These are phyloP conservation scores for Pseudomyrmex sp. DNA, from an alignment of 1,140 invertebrate species.

Conservation along the genomic window DNA sequence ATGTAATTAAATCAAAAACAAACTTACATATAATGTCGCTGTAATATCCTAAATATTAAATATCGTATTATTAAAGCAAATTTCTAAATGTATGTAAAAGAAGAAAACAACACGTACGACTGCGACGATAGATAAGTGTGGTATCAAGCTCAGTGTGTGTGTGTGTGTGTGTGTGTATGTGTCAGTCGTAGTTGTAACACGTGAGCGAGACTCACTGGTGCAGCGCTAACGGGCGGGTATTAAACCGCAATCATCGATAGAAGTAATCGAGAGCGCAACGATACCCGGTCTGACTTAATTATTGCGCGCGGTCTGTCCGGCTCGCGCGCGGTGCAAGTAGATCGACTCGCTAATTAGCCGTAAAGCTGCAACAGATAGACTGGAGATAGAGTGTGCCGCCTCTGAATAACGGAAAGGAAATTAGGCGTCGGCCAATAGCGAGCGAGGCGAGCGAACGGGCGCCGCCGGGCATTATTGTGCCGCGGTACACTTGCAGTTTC, in stretches of 20 bases:
- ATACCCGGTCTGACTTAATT: constrained; percentile 70
- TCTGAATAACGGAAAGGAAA: constrained; percentile 72
- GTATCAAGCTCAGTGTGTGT: background rate
- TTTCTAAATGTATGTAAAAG: background rate
- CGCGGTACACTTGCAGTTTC: constrained; percentile 37
- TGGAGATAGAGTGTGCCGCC: constrained; percentile 36
- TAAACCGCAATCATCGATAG: constrained; percentile 71
- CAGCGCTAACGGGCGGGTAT: constrained; percentile 65
- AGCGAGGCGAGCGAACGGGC: constrained; percentile 29
- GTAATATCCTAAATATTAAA: too few species aligned
- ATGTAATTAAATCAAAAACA: too few species aligned
- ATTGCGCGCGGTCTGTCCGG: constrained; percentile 35
- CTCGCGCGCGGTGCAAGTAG: constrained; percentile 60
- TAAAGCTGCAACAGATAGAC: constrained; percentile 62
- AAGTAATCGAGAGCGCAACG: constrained; percentile 64
- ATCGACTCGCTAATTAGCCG: constrained; percentile 69
- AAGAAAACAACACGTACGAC: background rate
- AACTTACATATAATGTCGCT: too few species aligned
- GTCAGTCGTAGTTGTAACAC: background rate
- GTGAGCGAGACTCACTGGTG: constrained; percentile 15
- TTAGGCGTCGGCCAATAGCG: constrained; percentile 61
- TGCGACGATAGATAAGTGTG: background rate
- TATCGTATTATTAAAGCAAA: background rate
- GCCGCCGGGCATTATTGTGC: constrained; percentile 46
- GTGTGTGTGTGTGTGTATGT: background rate